Conservation (phyloP, 2,888 invertebrate genomes). For the Drosophila subquinaria region DNA sequence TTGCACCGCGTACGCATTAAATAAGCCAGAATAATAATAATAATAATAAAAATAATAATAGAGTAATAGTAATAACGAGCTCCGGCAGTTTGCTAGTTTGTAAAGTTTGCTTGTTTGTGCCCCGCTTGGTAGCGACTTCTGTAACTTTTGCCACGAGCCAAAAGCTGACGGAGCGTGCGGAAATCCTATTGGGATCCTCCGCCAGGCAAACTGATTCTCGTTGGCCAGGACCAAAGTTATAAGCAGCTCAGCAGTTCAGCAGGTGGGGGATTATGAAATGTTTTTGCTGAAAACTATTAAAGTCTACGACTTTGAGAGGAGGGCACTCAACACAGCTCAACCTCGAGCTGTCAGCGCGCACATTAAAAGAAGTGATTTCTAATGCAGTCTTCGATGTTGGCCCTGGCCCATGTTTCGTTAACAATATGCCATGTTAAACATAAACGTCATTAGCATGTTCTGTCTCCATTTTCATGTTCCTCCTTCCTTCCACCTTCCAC, state of each 20-base stretch:
- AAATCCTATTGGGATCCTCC: constrained; percentile 52
- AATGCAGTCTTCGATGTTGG: constrained; percentile 14
- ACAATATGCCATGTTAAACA: constrained; percentile 22
- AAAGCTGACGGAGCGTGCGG: constrained; percentile 46
- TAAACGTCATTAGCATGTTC: constrained; percentile 36
- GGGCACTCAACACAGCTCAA: background rate
- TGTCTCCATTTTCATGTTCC: background rate
- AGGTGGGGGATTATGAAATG: constrained; percentile 67
- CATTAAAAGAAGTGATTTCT: constrained; percentile 41
- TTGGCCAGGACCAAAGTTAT: constrained; percentile 56
- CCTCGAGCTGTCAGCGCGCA: constrained; percentile 34
- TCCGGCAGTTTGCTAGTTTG: constrained; percentile 60
- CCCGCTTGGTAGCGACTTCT: constrained; percentile 40
- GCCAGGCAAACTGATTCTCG: background rate
- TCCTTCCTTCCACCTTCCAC: background rate
- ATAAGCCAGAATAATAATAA: constrained; percentile 55
- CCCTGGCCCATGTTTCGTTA: constrained; percentile 6
- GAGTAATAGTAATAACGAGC: constrained; percentile 72
- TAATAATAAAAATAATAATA: constrained; percentile 53
- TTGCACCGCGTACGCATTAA: constrained; percentile 42
- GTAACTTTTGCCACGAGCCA: constrained; percentile 64
- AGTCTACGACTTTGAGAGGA: constrained; percentile 17
- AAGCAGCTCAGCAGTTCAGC: constrained; percentile 68
- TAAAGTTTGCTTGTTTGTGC: constrained; percentile 67
- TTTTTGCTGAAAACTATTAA: constrained; percentile 64